Percentiles rank a stretch among this genome's conserved stretches.
phyloP scores from a whole-genome alignment of 1,140 invertebrate genomes.

The Maconellicoccus hirsutus region DNA sequence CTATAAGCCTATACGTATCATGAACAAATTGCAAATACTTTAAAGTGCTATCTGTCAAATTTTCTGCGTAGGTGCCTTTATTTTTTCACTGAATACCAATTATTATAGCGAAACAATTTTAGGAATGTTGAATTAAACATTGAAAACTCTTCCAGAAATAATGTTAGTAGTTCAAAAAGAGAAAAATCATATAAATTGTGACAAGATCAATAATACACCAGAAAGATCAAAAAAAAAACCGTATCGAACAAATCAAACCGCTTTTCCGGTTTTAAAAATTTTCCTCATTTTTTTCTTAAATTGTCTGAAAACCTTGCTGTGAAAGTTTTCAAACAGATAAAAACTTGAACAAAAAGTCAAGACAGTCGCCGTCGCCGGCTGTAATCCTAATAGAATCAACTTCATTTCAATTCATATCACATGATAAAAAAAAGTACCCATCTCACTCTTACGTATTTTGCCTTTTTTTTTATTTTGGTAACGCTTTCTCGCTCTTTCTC shows the following conservation, averaged over 20 bases:
- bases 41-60: no score
- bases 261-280: conserved; percentile 12
- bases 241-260: neutral
- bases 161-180: no score
- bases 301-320: conserved; percentile 13
- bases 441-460: neutral
- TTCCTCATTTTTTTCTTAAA: conserved; percentile 9
- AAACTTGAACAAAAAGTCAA: conserved; percentile 13
- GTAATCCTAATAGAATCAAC: conserved; percentile 22
- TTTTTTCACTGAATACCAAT: no score
- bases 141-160: no score
- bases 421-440: neutral
- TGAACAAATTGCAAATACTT: neutral
- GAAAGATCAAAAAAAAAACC: neutral
- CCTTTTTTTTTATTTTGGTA: neutral
- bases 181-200: no score
- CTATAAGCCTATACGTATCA: conserved; percentile 3
- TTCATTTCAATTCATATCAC: conserved; percentile 21
- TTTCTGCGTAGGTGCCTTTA: no score
- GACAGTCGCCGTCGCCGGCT: conserved; percentile 16
- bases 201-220: no score
- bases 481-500: neutral
- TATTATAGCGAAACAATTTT: no score
- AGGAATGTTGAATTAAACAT: no score
- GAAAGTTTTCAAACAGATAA: conserved; percentile 16